Base-by-base conservation (phyloP, 2,797 vertebrate genomes). In the Balearica regulorum region DNA sequence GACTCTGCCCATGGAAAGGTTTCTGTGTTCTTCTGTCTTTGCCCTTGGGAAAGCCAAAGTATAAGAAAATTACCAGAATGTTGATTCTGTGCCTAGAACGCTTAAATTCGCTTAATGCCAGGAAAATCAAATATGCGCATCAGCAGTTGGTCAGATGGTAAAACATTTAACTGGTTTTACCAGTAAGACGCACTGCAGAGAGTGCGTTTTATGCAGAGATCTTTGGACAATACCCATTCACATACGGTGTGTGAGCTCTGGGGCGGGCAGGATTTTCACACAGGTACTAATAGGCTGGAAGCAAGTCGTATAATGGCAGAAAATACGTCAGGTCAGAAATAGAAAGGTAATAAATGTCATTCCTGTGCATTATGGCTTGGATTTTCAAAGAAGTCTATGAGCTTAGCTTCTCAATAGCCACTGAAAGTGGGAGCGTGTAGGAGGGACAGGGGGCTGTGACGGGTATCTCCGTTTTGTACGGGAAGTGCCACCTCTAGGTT, bases 31-130 rank as follows among this genome's bases (percentile, higher is more conserved):
- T 83, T 87, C 49, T 78, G 16, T 16, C 33, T 84, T 73, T 81
- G 80, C 71, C n/a, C 28, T 57, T 70, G 33, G 29, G 31, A 82
- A 89, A 93, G 39, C 26, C n/a, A 33, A 82, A 84, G 22, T 62
- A 6, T 69, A 82, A 84, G 44, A 89, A 93, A 83, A 87, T 93
- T 61, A 61, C 13, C 39, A 76, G 72, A 81, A 75, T 17, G 9
- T 29, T 88, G 76, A 54, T 94, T 75, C 66, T 85, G 48, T 85
- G 82, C 77, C 78, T 53, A 85, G 72, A 89, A 81, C 1, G 1
- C 57, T 89, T 85, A 70, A 62, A 80, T 95, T 90, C 51, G 13
- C 80, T 70, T 77, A 70, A 73, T 77, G 44, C 70, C 77, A 89
- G 60, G 71, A 93, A 87, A 96, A 92, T 86, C n/a, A 85, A 81